Conservation (phyloP, 2,888 invertebrate genomes). For the Ephialtes manifestator region DNA sequence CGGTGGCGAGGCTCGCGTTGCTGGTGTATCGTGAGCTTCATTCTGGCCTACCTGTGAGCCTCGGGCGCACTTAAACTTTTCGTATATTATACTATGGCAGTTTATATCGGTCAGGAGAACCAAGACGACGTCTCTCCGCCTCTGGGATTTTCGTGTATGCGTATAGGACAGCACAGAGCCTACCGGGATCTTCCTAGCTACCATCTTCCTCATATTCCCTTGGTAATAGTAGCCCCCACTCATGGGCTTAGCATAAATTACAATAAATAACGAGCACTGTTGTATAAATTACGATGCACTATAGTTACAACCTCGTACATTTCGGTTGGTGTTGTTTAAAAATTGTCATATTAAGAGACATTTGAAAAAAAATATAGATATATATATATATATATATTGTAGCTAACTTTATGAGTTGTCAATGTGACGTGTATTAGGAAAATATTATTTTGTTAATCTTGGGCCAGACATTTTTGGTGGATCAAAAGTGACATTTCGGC, state of each 20-base stretch:
- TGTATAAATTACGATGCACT: slow-evolving; percentile 69
- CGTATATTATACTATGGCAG: slow-evolving; percentile 47
- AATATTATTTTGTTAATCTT: not conserved
- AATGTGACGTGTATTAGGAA: not conserved
- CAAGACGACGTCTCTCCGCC: slow-evolving; percentile 64
- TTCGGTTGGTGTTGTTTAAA: not conserved
- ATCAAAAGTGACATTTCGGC: slow-evolving; percentile 4
- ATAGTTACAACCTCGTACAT: not conserved
- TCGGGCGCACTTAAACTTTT: slow-evolving; percentile 57
- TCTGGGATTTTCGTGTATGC: slow-evolving; percentile 68
- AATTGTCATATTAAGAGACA: not conserved
- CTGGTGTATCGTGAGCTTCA: slow-evolving; percentile 66
- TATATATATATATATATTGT: no score
- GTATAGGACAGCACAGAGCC: slow-evolving; percentile 69
- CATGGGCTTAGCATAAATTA: slow-evolving; percentile 78
- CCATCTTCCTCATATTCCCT: slow-evolving; percentile 64
- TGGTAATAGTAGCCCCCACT: slow-evolving; percentile 61
- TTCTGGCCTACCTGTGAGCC: slow-evolving; percentile 69
- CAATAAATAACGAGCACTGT: slow-evolving; percentile 76
- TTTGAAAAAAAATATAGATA: no score
- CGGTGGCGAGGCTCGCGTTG: slow-evolving; percentile 59
- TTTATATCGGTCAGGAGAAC: slow-evolving; percentile 67
- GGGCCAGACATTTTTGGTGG: not conserved
- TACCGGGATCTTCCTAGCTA: slow-evolving; percentile 55
- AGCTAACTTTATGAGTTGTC: not conserved